These are phyloP conservation scores for Plecturocebus donacophilus DNA, from an alignment of 2,113 vertebrate genomes.

Conservation along the genomic window DNA sequence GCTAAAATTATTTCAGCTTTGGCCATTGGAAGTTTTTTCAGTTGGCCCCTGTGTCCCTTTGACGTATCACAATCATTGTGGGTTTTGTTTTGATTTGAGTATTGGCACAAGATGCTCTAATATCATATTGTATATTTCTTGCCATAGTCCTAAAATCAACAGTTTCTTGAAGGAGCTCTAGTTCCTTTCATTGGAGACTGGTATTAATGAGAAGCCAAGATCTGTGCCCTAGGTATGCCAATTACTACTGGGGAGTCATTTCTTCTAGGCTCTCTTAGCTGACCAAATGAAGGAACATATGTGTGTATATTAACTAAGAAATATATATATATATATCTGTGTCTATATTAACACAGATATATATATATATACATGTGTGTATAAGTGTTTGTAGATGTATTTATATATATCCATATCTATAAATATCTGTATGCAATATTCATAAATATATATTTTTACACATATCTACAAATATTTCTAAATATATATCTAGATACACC, in stretches of 20 bases:
- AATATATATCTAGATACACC: background rate
- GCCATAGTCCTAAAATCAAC: background rate
- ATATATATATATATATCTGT: background rate
- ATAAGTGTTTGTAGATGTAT: too few relatives aligned
- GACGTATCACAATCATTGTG: background rate
- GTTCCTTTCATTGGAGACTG: background rate
- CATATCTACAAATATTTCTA: background rate
- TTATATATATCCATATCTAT: background rate
- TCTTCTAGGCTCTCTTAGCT: background rate
- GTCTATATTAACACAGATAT: too few relatives aligned
- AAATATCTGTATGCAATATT: too few relatives aligned
- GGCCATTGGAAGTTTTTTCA: background rate
- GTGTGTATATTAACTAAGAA: background rate
- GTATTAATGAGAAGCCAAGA: background rate
- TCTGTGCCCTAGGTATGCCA: background rate
- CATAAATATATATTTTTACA: background rate
- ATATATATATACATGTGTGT: too few relatives aligned
- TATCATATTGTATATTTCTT: background rate
- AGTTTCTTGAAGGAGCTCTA: background rate
- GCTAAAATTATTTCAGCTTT: background rate
- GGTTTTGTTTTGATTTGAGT: background rate
- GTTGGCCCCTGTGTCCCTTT: background rate
- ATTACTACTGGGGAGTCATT: fast-evolving
- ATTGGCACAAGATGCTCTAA: background rate
- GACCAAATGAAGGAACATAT: background rate